A percentile compares a stretch with the other conserved stretches of the same genome.
These are phyloP conservation scores for Spinus pinus DNA, from an alignment of 2,797 vertebrate genomes.

Conservation along the genomic window DNA sequence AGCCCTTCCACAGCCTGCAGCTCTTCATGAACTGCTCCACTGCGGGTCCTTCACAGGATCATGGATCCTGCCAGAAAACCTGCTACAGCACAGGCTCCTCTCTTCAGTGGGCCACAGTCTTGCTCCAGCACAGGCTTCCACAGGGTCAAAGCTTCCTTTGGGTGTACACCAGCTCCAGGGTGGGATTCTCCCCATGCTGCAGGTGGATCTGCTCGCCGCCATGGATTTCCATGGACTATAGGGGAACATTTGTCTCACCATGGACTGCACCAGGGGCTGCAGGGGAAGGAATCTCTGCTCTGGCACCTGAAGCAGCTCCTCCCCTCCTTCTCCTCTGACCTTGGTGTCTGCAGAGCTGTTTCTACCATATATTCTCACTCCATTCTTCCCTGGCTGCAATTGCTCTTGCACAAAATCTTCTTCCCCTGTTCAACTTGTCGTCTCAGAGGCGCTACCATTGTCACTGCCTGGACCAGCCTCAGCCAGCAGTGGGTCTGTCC, in stretches of 20 bases:
- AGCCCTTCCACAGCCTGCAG: neutral
- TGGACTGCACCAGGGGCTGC: neutral
- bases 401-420: neutral
- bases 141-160: neutral
- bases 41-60: neutral
- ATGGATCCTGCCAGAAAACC: neutral
- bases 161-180: too few species aligned
- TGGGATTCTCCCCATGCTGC: neutral
- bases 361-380: neutral
- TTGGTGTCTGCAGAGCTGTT: neutral
- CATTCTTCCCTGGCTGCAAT: neutral
- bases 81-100: neutral
- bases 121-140: neutral
- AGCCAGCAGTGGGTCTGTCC: neutral
- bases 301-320: neutral
- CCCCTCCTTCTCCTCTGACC: neutral
- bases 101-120: neutral
- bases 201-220: neutral
- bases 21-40: too few species aligned
- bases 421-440: neutral
- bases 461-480: neutral
- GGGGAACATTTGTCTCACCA: neutral
- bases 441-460: accelerated
- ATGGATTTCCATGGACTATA: neutral
- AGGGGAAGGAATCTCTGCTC: neutral